phyloP scores from a whole-genome alignment of 2,113 vertebrate genomes.

The Phylloscopus trochilus region DNA sequence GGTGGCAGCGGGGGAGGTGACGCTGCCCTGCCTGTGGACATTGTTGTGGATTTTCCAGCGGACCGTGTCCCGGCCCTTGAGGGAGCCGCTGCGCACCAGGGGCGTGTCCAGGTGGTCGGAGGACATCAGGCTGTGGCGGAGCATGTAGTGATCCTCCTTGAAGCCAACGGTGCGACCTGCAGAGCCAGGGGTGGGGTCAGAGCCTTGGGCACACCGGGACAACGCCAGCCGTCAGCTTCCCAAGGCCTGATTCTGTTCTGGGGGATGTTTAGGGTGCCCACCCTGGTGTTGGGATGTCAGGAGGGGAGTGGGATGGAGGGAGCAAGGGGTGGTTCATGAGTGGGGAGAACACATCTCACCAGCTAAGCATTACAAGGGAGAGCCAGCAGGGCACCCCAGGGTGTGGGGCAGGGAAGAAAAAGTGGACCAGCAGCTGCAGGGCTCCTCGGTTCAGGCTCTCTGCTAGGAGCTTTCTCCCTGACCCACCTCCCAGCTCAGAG shows the following conservation, averaged over 20 bases:
- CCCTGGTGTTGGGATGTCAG: not conserved
- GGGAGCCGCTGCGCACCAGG: conserved; percentile 84
- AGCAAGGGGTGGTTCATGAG: not conserved
- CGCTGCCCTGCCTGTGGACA: conserved; percentile 75
- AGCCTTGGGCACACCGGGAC: not conserved
- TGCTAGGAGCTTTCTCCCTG: not conserved
- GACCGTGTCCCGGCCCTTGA: conserved; percentile 85
- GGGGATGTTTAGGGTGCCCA: not conserved
- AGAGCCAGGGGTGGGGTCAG: not conserved
- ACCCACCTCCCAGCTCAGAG: not conserved
- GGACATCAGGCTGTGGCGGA: conserved; percentile 87
- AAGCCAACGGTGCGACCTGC: conserved; percentile 92
- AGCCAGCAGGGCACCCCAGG: not conserved
- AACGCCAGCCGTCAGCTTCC: accelerated
- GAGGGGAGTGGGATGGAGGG: not conserved
- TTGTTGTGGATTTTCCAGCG: conserved; percentile 96
- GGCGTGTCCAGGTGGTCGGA: conserved; percentile 92
- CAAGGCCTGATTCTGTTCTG: accelerated
- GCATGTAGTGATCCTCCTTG: conserved; percentile 93
- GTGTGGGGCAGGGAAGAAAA: not conserved
- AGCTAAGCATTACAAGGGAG: not conserved
- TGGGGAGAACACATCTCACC: not conserved
- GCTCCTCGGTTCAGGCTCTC: not conserved
- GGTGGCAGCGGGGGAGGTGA: conserved; percentile 62
- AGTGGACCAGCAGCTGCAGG: not conserved